A percentile compares a stretch with the other conserved stretches of the same genome.
Conservation (phyloP, 1,140 invertebrate species). For the Drosophila mojavensis region DNA sequence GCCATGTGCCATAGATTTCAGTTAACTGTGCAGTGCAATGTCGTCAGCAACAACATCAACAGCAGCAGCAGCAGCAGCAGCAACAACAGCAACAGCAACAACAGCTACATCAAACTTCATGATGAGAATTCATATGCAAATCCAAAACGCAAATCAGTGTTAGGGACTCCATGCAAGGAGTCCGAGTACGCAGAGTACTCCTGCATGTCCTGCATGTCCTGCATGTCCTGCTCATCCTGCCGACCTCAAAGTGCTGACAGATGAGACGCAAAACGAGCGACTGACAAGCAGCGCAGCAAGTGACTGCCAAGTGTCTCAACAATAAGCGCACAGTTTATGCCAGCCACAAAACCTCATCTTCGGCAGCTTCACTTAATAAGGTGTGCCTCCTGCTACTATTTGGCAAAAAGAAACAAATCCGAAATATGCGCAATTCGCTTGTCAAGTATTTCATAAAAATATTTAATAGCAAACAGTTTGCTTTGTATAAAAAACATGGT, state of each 20-base stretch:
- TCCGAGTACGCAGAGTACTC: not conserved
- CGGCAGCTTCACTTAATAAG: not conserved
- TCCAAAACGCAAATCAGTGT: slow-evolving; percentile 67
- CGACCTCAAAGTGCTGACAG: slow-evolving; percentile 13
- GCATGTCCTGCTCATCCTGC: not conserved
- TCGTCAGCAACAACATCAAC: slow-evolving; percentile 56
- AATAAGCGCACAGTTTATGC: slow-evolving; percentile 42
- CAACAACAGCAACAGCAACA: slow-evolving; percentile 22
- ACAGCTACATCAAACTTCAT: slow-evolving; percentile 60
- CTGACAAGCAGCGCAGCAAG: slow-evolving; percentile 20
- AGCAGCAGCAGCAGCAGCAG: slow-evolving; percentile 38
- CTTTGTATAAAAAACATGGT: not conserved
- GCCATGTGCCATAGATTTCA: slow-evolving; percentile 62
- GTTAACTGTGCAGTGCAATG: slow-evolving; percentile 60
- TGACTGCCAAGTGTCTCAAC: slow-evolving; percentile 45
- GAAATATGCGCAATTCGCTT: not conserved
- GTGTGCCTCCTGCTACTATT: too few relatives aligned
- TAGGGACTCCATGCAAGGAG: slow-evolving; percentile 27
- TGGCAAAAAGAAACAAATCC: not conserved
- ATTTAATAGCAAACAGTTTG: slow-evolving; percentile 22
- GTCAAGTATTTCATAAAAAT: slow-evolving; percentile 10
- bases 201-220: not conserved
- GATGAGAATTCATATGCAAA: slow-evolving; percentile 78
- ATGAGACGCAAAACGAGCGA: slow-evolving; percentile 28
- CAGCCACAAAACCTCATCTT: slow-evolving; percentile 4